Conservation (phyloP, 2,113 vertebrate species). For the Pitta sordida region DNA sequence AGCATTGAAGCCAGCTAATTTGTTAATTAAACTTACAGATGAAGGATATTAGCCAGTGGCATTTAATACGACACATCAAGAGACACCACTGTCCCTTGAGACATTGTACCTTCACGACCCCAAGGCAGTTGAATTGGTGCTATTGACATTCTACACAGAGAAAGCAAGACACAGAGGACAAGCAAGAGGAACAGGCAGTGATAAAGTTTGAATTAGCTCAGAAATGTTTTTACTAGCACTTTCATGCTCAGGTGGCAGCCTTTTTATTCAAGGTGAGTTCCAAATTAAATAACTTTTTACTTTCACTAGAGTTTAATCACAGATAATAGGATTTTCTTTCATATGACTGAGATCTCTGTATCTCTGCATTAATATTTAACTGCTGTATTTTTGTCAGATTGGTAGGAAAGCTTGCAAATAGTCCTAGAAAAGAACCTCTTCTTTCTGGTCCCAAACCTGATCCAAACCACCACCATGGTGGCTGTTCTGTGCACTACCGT, state of each 20-base stretch:
- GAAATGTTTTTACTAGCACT: not conserved
- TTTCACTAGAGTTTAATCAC: not conserved
- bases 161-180: not conserved
- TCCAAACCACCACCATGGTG: fast-evolving
- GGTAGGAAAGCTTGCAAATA: not conserved
- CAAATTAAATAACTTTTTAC: not conserved
- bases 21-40: not conserved
- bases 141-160: not conserved
- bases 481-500: not conserved
- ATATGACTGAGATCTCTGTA: not conserved
- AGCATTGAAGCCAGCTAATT: not conserved
- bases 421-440: not conserved
- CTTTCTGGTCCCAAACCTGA: not conserved
- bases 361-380: not conserved
- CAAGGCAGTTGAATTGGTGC: not conserved
- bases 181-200: not conserved
- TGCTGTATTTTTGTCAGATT: not conserved
- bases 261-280: not conserved
- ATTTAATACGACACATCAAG: not conserved
- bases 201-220: not conserved
- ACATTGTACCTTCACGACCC: not conserved
- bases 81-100: not conserved
- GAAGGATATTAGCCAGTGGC: not conserved
- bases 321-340: not conserved
- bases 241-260: not conserved